Evolutionary conservation across 2,888 invertebrate species (phyloP), one percentile per base, ranked within the genome.

Genomic region (Xylocampa areola): DNA sequence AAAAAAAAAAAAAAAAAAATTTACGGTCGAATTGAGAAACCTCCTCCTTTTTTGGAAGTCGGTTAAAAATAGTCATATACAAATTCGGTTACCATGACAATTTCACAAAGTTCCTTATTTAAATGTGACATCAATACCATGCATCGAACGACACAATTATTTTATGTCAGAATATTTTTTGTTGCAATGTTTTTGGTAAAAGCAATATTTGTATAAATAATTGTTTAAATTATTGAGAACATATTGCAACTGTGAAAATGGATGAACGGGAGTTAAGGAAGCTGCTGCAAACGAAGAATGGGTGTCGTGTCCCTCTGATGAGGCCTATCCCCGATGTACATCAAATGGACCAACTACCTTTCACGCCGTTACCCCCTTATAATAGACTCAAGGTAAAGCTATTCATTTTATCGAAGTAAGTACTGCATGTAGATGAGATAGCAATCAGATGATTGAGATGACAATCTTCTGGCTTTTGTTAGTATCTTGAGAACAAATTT

Each of bases 241-340:
- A n/a, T n/a, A n/a, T n/a, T n/a, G 21, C 37, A 51, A 25, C 32
- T 44, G 30, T 2, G 17, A 77, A 66, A 65, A 94, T 94, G 94
- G 81, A 94, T 30, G 94, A 93, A 60, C 87, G 91, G 21, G 92
- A 94, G 35, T 57, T 94, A 19, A 84, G 91, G 33, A 92, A 90
- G 69, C 79, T 94, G 4, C 73, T 94, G 61, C 86, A 84, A 55
- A 91, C 94, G 39, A 94, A 92, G 79, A 90, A 92, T 84, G 91
- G 92, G 14, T 91, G 94, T 64, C 81, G 88, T 16, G 77, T 94
- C 6, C 94, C 94, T 5, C 67, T 70, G 13, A 88, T 94, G 91
- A 71, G 71, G 23, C 92, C 93, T 0, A 77, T 92, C 43, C 94
- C 94, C 0, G 90, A 94, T 64, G 77, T 88, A 4, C 84, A 82